phyloP scores from a whole-genome alignment of 2,113 vertebrate genomes.

The Paratilapia polleni region DNA sequence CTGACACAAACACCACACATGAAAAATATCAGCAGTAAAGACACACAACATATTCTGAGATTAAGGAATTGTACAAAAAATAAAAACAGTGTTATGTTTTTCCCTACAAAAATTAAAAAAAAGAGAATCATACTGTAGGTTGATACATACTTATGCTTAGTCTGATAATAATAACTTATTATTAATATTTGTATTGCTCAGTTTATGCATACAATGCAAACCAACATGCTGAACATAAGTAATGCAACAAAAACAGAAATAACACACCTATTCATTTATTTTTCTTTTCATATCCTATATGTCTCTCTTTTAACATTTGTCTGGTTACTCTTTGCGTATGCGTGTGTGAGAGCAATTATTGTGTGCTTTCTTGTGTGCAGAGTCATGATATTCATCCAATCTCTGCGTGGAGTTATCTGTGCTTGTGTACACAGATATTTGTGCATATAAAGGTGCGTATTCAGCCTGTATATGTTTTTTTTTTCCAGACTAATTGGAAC shows the following conservation, averaged over 20 bases:
- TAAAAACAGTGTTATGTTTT: not conserved
- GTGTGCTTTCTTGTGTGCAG: not conserved
- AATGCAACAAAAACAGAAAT: not conserved
- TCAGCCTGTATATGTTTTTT: not conserved
- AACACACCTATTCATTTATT: not conserved
- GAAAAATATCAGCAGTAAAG: not conserved
- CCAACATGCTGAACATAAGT: accelerated
- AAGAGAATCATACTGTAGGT: not conserved
- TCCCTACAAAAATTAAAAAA: not conserved
- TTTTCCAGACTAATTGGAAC: slow-evolving; percentile 66
- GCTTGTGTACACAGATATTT: not conserved
- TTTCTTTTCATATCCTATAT: not conserved
- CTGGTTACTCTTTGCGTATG: not conserved
- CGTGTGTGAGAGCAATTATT: slow-evolving; percentile 12
- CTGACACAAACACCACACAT: not conserved
- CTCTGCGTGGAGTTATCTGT: slow-evolving; percentile 29
- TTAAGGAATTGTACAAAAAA: too few species aligned
- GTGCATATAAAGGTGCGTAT: not conserved
- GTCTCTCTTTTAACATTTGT: not conserved
- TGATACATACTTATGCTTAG: not conserved
- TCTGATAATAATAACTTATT: not conserved
- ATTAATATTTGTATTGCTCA: not conserved
- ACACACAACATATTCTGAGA: not conserved
- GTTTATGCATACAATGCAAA: not conserved
- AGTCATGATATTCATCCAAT: slow-evolving; percentile 27